phyloP scores from a whole-genome alignment of 2,113 vertebrate species.

The Polypterus bichir region DNA sequence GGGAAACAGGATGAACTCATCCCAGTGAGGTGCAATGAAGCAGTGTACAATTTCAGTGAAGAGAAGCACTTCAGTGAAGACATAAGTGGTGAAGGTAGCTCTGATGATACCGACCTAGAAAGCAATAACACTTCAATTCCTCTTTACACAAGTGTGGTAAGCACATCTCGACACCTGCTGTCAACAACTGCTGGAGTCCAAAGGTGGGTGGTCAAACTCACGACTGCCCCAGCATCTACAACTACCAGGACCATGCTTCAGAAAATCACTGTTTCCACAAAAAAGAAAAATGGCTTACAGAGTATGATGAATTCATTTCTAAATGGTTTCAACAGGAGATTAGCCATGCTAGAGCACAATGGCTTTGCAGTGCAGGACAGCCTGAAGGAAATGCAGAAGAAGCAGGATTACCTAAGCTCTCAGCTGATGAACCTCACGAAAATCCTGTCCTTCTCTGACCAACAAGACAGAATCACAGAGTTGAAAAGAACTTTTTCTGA shows the following conservation, averaged over 20 bases:
- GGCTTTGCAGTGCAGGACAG: conserved; percentile 44
- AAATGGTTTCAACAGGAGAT: conserved; percentile 42
- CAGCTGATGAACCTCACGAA: conserved; percentile 31
- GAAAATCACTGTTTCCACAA: conserved; percentile 14
- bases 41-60: conserved; percentile 38
- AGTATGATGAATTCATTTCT: conserved; percentile 32
- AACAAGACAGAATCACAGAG: conserved; percentile 23
- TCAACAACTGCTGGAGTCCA: conserved; percentile 11
- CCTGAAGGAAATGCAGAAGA: conserved; percentile 26
- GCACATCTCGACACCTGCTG: conserved; percentile 19
- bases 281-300: conserved; percentile 32
- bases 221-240: background rate
- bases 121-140: conserved; percentile 4
- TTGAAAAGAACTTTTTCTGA: conserved; percentile 34
- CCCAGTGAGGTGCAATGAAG: conserved; percentile 33
- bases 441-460: conserved; percentile 19
- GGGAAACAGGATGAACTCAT: conserved; percentile 31
- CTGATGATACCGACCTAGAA: conserved; percentile 1
- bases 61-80: conserved; percentile 24
- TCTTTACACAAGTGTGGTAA: background rate
- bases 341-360: conserved; percentile 48
- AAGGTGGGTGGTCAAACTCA: too few relatives aligned
- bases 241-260: conserved; percentile 7
- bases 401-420: conserved; percentile 31
- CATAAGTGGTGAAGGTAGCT: conserved; percentile 27